Conservation (phyloP, 2,113 vertebrate genomes). For the Chionomys nivalis region DNA sequence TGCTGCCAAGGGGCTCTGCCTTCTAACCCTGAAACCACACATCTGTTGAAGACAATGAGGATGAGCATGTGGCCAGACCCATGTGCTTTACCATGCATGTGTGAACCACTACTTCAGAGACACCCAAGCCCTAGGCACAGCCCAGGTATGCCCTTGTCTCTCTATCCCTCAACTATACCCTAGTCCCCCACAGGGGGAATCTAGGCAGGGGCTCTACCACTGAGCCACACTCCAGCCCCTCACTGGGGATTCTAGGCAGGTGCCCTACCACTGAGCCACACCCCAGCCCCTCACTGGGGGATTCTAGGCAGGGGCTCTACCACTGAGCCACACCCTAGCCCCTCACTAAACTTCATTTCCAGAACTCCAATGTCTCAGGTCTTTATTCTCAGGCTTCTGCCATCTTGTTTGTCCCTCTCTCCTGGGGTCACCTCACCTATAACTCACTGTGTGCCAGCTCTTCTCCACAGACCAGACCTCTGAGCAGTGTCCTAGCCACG, state of each 20-base stretch:
- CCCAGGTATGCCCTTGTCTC: background rate
- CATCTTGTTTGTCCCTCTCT: background rate
- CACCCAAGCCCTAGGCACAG: rapidly evolving
- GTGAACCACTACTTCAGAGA: rapidly evolving
- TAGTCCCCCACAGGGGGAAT: no score
- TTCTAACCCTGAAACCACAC: background rate
- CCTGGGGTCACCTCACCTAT: background rate
- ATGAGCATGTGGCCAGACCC: rapidly evolving
- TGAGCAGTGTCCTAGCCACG: background rate
- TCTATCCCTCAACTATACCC: background rate
- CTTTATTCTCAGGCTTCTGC: background rate
- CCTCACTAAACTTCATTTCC: background rate
- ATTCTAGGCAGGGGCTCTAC: background rate
- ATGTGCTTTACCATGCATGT: rapidly evolving
- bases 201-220: no score
- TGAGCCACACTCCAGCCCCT: background rate
- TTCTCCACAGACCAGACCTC: background rate
- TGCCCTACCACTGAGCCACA: background rate
- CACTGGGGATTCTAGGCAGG: no score
- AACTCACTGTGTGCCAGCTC: background rate
- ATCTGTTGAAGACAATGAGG: background rate
- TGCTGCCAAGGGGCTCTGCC: background rate
- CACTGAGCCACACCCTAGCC: background rate
- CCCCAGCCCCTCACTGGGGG: background rate
- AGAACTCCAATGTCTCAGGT: background rate